These are phyloP conservation scores for Acomys russatus DNA, from an alignment of 2,797 vertebrate species.

Conservation along the genomic window DNA sequence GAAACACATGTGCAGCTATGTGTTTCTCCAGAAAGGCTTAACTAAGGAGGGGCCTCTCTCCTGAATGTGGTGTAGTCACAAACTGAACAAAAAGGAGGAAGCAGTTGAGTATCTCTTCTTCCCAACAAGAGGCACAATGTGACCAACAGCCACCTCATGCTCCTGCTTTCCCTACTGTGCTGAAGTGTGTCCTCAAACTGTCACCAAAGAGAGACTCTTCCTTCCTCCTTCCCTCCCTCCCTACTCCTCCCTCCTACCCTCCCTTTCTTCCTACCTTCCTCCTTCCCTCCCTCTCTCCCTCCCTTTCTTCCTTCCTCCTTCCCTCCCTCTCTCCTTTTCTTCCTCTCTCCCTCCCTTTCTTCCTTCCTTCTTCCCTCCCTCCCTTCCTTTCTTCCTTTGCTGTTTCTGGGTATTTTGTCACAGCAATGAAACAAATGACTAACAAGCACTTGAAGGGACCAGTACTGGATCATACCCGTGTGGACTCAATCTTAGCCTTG, in stretches of 20 bases:
- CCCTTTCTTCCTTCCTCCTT: too few relatives aligned
- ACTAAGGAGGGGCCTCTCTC: not conserved
- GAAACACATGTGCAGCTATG: not conserved
- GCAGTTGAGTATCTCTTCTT: not conserved
- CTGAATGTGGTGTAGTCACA: not conserved
- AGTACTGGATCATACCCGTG: accelerated
- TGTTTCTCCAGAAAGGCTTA: not conserved
- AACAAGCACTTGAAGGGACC: not conserved
- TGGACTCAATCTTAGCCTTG: not conserved
- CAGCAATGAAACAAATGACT: not conserved
- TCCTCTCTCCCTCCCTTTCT: too few relatives aligned
- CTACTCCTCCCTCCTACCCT: too few relatives aligned
- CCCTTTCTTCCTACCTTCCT: too few relatives aligned
- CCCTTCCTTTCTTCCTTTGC: not conserved
- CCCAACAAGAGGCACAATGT: not conserved
- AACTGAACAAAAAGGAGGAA: not conserved
- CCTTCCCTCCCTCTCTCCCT: too few relatives aligned
- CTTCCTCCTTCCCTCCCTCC: too few relatives aligned
- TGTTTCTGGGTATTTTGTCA: not conserved
- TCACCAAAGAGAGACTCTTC: not conserved
- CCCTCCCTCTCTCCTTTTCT: too few relatives aligned
- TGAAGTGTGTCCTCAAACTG: not conserved
- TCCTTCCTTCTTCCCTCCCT: not conserved
- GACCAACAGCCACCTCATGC: not conserved
- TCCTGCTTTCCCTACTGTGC: not conserved